Base-by-base conservation (phyloP, 2,888 invertebrate genomes). In the Eupithecia centaureata region DNA sequence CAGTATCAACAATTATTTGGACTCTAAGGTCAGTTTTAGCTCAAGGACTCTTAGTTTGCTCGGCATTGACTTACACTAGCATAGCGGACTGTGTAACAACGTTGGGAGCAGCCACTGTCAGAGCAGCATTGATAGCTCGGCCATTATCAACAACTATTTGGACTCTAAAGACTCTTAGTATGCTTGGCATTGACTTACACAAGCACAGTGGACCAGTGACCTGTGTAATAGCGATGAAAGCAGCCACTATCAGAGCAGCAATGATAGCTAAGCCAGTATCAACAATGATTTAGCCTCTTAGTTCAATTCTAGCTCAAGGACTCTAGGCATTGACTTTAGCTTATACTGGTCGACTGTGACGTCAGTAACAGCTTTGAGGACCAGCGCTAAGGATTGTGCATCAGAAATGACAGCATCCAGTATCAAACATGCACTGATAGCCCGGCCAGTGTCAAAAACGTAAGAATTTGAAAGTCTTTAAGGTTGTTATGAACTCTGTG, bases 1-100 rank as follows among this genome's bases (percentile, higher is more conserved):
- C 25, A 94, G 93, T 70, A 87, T 94, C 75, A 94, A 93, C 79
- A 93, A 93, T 79, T 93, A 90, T 72, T 73, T 94, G 77, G 94
- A 94, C 73, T 84, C 87, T 4, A 90, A 92, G 92, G 92, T 92
- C 71, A 65, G 32, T 61, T 60, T 5, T 3, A 42, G 22, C 22
- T 28, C 54, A 54, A 8, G 18, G n/a, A 42, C 18, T 42, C 42
- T 42, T 42, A 18, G 18, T 8, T 8, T 47, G 12, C 10, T 18
- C 22, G 47, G 12, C 3, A 22, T 12, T 22, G 3, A 10, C 12
- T 12, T 22, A 47, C 4, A 47, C 4, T 1, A 18, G 47, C 18
- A 1, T 1, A 10, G 18, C 18, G 42, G 18, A 3, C 18, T 42
- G 18, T 42, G 42, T 15, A 7, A 18, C n/a, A 38, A 91, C 66